These are phyloP conservation scores for Zosterops pallidus DNA, from an alignment of 2,113 vertebrate species.

Conservation along the genomic window DNA sequence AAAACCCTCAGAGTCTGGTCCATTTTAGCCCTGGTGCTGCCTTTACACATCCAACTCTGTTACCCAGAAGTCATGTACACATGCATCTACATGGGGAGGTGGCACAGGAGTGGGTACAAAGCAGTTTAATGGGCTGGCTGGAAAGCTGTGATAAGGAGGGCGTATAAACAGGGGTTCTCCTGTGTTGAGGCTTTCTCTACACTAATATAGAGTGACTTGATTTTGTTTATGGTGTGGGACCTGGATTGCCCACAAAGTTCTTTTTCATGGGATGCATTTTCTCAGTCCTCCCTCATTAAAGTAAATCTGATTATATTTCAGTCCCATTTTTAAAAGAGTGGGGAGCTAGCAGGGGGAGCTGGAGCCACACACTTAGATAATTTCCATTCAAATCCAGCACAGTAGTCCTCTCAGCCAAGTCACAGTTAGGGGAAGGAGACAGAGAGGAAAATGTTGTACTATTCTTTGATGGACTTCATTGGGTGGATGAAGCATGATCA, in stretches of 20 bases:
- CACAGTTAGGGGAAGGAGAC: constrained; percentile 14
- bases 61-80: background rate
- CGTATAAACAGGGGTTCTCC: background rate
- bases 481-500: constrained; percentile 44
- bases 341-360: constrained; percentile 9
- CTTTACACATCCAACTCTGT: background rate
- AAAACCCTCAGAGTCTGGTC: background rate
- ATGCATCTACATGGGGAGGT: background rate
- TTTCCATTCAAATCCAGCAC: constrained; percentile 62
- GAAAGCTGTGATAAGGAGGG: background rate
- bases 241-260: constrained; percentile 39
- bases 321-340: constrained; percentile 26
- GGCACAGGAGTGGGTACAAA: background rate
- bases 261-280: constrained; percentile 41
- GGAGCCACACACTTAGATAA: constrained; percentile 71
- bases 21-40: background rate
- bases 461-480: constrained; percentile 45
- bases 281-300: constrained; percentile 51
- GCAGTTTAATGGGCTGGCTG: background rate
- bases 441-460: constrained; percentile 30
- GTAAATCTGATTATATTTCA: constrained; percentile 68
- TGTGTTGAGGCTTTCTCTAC: background rate
- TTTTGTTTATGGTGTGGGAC: constrained; percentile 58
- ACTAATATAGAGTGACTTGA: constrained; percentile 44
- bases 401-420: constrained; percentile 43